Evolutionary conservation across 2,888 invertebrate genomes (phyloP).

Genomic region (Coenonympha glycerion): DNA sequence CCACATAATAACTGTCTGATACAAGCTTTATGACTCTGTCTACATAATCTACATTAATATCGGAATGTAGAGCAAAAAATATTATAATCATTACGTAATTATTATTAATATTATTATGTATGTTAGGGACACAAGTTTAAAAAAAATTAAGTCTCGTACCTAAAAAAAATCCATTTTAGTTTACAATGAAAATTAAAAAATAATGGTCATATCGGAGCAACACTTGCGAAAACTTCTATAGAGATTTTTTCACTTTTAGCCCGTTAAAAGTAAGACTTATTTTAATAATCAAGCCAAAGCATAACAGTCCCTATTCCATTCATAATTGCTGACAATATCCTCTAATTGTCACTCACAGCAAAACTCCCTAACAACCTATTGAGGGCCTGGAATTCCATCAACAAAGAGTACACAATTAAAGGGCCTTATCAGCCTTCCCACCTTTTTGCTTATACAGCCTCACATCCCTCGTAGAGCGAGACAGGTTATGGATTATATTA

Average conservation of each 20-base stretch:
- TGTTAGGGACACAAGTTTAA: too few relatives aligned
- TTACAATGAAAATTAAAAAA: too few relatives aligned
- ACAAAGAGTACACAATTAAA: conserved; percentile 49
- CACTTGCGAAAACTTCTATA: too few relatives aligned
- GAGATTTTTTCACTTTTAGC: too few relatives aligned
- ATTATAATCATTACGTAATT: too few relatives aligned
- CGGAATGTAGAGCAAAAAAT: too few relatives aligned
- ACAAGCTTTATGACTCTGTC: not conserved
- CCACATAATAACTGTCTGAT: not conserved
- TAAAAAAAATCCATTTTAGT: too few relatives aligned
- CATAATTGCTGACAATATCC: conserved; percentile 1
- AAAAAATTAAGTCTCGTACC: too few relatives aligned
- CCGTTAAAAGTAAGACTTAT: too few relatives aligned
- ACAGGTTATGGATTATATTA: conserved; percentile 30
- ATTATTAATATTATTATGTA: too few relatives aligned
- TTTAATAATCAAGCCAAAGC: not conserved
- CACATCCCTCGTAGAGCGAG: conserved; percentile 58
- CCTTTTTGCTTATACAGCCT: conserved; percentile 42
- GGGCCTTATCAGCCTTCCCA: conserved; percentile 44
- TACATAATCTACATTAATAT: too few relatives aligned
- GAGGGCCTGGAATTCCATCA: conserved; percentile 35
- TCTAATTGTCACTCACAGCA: conserved; percentile 11
- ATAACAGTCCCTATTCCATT: not conserved
- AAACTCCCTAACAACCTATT: conserved; percentile 40
- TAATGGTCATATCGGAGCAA: too few relatives aligned